Percentiles rank a stretch among this genome's conserved stretches.
These are phyloP conservation scores for Manacus vitellinus DNA, from an alignment of 2,113 vertebrate species.

Conservation along the genomic window DNA sequence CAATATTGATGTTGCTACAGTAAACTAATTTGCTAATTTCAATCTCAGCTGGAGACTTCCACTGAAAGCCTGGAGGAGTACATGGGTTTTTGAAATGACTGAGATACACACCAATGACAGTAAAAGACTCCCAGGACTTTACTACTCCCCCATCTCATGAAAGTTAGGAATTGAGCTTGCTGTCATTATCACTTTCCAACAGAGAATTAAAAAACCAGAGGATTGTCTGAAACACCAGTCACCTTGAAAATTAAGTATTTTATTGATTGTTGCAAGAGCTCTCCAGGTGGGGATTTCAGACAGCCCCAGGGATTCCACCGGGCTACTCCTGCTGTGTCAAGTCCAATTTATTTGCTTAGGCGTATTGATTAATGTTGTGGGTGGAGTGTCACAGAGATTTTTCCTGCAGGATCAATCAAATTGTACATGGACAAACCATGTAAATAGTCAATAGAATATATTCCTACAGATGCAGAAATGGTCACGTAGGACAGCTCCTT, in stretches of 20 bases:
- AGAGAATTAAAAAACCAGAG: not conserved
- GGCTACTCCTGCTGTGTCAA: not conserved
- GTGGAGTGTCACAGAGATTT: not conserved
- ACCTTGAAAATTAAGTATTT: not conserved
- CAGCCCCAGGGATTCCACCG: not conserved
- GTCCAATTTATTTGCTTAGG: slow-evolving; percentile 6
- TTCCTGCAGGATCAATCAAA: not conserved
- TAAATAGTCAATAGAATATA: not conserved
- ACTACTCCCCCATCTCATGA: not conserved
- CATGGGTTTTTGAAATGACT: not conserved
- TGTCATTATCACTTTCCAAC: not conserved
- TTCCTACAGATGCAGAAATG: not conserved
- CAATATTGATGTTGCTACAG: not conserved
- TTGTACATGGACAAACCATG: not conserved
- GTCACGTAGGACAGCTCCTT: not conserved
- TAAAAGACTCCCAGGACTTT: not conserved
- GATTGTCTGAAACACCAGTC: not conserved
- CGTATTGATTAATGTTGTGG: not conserved
- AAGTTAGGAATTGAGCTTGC: not conserved
- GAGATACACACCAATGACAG: not conserved
- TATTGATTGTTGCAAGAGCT: not conserved
- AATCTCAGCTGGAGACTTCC: not conserved
- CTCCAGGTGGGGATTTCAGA: not conserved
- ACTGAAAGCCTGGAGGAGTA: not conserved
- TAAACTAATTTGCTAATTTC: slow-evolving; percentile 15